These are phyloP conservation scores for Drosophila sproati DNA, from an alignment of 1,140 invertebrate species.

Conservation along the genomic window DNA sequence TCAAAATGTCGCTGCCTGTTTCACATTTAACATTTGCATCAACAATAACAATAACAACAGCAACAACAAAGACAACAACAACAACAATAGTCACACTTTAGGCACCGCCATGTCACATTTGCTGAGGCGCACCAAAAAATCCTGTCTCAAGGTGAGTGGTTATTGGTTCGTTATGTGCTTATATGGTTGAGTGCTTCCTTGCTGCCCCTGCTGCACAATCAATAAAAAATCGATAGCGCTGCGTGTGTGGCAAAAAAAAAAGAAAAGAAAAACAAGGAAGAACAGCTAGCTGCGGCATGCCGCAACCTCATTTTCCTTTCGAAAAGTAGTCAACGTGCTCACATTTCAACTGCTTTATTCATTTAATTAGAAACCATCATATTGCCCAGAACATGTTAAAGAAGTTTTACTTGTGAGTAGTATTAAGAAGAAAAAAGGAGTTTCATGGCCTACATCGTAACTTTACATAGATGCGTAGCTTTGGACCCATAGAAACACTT, in stretches of 20 bases:
- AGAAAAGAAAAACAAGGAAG: neutral
- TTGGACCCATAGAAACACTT: too few species aligned
- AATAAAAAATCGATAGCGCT: slow-evolving; percentile 69
- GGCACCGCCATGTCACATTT: slow-evolving; percentile 68
- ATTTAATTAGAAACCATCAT: too few species aligned
- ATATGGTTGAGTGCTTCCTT: neutral
- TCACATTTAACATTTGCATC: slow-evolving; percentile 36
- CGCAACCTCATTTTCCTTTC: too few species aligned
- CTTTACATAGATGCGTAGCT: too few species aligned
- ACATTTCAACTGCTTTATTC: too few species aligned
- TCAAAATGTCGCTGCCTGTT: slow-evolving; percentile 50
- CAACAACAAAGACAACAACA: slow-evolving; percentile 26
- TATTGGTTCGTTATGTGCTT: neutral
- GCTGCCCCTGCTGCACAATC: slow-evolving; percentile 36
- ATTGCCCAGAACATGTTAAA: too few species aligned
- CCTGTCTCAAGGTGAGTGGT: slow-evolving; percentile 78
- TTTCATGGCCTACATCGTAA: too few species aligned
- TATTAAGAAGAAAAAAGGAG: too few species aligned
- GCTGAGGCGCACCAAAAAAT: slow-evolving; percentile 81
- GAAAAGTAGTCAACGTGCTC: too few species aligned
- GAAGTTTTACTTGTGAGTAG: too few species aligned
- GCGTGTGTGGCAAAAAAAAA: slow-evolving; percentile 1
- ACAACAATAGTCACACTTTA: slow-evolving; percentile 17
- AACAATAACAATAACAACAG: slow-evolving; percentile 21
- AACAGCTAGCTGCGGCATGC: too few species aligned